Evolutionary conservation across 2,888 invertebrate species (phyloP).

Genomic region (Drosophila stalkeri): DNA sequence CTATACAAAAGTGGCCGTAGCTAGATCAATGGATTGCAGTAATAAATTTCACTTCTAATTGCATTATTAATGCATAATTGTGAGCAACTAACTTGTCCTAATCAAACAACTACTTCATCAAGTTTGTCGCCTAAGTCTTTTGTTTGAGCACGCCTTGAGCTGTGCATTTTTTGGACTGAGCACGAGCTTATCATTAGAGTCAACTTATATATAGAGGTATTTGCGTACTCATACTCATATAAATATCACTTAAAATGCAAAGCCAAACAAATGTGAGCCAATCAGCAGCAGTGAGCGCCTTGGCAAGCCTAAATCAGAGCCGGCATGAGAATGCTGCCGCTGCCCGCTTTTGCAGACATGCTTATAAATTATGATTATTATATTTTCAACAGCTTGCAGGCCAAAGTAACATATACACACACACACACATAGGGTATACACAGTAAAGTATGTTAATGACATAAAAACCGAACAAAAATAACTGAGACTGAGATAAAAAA

Average conservation of each 20-base stretch:
- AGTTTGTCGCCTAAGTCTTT: constrained; percentile 43
- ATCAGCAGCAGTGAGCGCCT: constrained; percentile 48
- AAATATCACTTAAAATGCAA: constrained; percentile 34
- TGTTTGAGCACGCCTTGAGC: constrained; percentile 28
- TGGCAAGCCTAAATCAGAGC: constrained; percentile 25
- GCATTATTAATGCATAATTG: background rate
- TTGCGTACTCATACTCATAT: constrained; percentile 1
- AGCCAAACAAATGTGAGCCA: constrained; percentile 67
- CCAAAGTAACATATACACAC: constrained; percentile 34
- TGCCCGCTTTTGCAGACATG: constrained; percentile 62
- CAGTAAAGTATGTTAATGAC: constrained; percentile 79
- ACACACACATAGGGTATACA: constrained; percentile 11
- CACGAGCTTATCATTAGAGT: constrained; percentile 53
- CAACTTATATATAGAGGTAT: constrained; percentile 14
- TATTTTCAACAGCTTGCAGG: constrained; percentile 69
- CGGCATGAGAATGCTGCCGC: constrained; percentile 32
- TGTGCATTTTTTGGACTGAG: constrained; percentile 21
- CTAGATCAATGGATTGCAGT: background rate
- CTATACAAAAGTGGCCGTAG: background rate
- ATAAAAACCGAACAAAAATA: constrained; percentile 63
- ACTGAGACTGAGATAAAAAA: constrained; percentile 47
- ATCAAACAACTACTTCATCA: constrained; percentile 28
- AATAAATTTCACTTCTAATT: background rate
- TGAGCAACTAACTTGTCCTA: constrained; percentile 36
- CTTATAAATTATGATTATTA: constrained; percentile 72